A percentile compares a stretch with the other conserved stretches of the same genome.
Conservation (phyloP, 2,797 vertebrate species). For the Labeo calbasu region DNA sequence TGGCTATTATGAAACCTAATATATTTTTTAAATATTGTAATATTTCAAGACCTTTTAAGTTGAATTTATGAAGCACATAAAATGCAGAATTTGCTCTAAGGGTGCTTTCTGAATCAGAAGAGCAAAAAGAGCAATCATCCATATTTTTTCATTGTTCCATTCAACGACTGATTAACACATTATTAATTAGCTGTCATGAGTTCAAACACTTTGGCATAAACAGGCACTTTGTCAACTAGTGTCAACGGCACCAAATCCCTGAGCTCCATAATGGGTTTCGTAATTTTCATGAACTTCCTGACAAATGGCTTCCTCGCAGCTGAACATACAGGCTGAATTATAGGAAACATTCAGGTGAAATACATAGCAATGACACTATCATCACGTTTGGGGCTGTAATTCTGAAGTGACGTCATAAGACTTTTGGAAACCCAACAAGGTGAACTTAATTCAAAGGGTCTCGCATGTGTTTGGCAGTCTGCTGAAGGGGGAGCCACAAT, state of each 20-base stretch:
- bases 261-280: conserved; percentile 71
- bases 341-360: conserved; percentile 34
- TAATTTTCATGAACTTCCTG: conserved; percentile 55
- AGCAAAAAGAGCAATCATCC: conserved; percentile 56
- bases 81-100: background rate
- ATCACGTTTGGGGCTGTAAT: conserved; percentile 2
- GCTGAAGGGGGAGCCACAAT: conserved; percentile 15
- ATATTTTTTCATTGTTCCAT: conserved; percentile 57
- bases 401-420: conserved; percentile 33
- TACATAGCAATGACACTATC: conserved; percentile 6
- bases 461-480: conserved; percentile 34
- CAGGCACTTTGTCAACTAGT: conserved; percentile 78
- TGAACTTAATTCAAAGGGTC: conserved; percentile 30
- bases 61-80: background rate
- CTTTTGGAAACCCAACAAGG: conserved; percentile 10
- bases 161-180: conserved; percentile 68
- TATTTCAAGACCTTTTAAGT: background rate
- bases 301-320: conserved; percentile 49
- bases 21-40: background rate
- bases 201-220: conserved; percentile 79
- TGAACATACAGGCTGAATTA: conserved; percentile 34
- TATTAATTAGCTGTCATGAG: conserved; percentile 73
- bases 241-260: conserved; percentile 70
- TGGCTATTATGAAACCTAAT: background rate
- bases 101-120: conserved; percentile 2